These are phyloP conservation scores for Galeruca laticollis DNA, from an alignment of 2,888 invertebrate genomes.

Conservation along the genomic window DNA sequence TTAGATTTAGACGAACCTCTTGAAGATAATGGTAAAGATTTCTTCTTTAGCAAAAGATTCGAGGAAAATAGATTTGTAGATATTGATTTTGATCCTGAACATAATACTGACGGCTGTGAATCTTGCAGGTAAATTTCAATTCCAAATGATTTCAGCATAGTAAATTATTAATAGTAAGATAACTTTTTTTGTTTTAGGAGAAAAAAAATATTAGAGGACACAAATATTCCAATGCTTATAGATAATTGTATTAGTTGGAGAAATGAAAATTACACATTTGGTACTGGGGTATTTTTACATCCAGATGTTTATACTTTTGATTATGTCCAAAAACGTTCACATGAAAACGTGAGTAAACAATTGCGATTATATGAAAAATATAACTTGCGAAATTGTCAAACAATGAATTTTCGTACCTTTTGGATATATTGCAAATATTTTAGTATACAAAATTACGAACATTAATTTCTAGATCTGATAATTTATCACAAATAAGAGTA, in stretches of 20 bases:
- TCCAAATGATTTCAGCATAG: background rate
- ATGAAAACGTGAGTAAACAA: slow-evolving; percentile 48
- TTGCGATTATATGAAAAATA: too few species aligned
- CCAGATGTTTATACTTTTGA: slow-evolving; percentile 75
- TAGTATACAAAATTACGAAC: too few species aligned
- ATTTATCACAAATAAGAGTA: too few species aligned
- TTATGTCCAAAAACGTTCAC: slow-evolving; percentile 49
- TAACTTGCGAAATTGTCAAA: too few species aligned
- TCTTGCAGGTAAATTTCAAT: slow-evolving; percentile 68
- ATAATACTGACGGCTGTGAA: slow-evolving; percentile 68
- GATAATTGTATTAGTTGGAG: slow-evolving; percentile 72
- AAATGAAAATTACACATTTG: slow-evolving; percentile 74
- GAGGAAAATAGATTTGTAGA: slow-evolving; percentile 73
- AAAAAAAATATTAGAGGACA: slow-evolving; percentile 64
- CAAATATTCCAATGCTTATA: slow-evolving; percentile 64
- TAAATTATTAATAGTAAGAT: background rate
- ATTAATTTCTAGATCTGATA: too few species aligned
- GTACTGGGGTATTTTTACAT: slow-evolving; percentile 77
- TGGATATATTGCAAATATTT: too few species aligned
- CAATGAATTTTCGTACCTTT: too few species aligned
- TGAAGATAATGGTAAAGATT: slow-evolving; percentile 72
- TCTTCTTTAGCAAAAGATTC: slow-evolving; percentile 65
- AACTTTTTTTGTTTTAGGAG: slow-evolving; percentile 52
- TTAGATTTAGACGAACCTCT: slow-evolving; percentile 67
- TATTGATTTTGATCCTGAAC: slow-evolving; percentile 57